These are phyloP conservation scores for Nyctibius bracteatus DNA, from an alignment of 2,113 vertebrate genomes.

Conservation along the genomic window DNA sequence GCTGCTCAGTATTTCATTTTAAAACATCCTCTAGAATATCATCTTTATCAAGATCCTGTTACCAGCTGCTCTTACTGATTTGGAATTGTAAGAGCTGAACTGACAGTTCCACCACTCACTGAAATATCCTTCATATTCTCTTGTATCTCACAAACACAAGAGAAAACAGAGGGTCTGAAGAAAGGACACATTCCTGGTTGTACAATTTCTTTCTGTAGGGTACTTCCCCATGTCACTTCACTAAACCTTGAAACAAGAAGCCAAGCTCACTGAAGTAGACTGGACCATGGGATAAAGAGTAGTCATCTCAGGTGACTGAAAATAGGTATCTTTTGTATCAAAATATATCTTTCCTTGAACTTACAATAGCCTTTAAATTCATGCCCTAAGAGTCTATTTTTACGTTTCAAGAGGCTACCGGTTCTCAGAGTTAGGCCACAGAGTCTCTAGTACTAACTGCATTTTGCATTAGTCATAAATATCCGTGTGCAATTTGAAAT, in stretches of 20 bases:
- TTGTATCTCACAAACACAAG: background rate
- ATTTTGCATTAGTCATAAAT: background rate
- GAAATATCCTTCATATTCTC: background rate
- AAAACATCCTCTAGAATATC: background rate
- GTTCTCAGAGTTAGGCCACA: background rate
- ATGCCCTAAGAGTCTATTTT: background rate
- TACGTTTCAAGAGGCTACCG: background rate
- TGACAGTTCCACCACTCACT: background rate
- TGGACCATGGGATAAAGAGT: background rate
- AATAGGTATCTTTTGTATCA: background rate
- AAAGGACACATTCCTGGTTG: background rate
- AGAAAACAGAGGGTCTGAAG: background rate
- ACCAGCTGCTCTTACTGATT: background rate
- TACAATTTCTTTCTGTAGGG: background rate
- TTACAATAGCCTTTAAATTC: background rate
- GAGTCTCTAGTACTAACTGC: background rate
- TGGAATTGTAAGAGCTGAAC: background rate
- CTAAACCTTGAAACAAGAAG: background rate
- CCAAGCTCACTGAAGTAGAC: background rate
- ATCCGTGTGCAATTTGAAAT: background rate
- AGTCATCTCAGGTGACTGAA: background rate
- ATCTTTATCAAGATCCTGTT: background rate
- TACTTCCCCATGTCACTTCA: background rate
- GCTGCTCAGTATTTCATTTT: background rate
- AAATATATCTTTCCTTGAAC: background rate